Base-by-base conservation (phyloP, 2,888 invertebrate species). In the Beris chalybata region DNA sequence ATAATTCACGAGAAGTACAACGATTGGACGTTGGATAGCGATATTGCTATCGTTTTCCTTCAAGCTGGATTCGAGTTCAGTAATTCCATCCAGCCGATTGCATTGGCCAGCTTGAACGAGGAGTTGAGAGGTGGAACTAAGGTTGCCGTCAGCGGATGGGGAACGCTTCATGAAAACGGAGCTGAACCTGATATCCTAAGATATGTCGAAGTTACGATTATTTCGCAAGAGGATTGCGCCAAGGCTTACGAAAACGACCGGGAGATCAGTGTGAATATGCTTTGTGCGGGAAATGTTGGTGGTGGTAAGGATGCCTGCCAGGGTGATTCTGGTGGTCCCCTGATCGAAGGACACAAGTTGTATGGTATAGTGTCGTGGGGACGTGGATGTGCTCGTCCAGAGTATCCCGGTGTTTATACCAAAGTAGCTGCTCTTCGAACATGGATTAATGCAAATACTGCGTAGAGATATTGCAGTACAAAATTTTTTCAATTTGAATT, bases 11-110 rank as follows among this genome's bases (percentile, higher is more conserved):
- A 81, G 5, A 74, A 76, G 1, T 87, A 84, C 73, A 79, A 79
- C 22, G 75, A 76, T 52, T 71, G 73, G 0, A 78, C 77, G 30
- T 81, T 83, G 80, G 84, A 85, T 70, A 82, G 82, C 71, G 87
- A 87, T 65, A 78, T 87, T 15, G 86, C 85, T 0, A 70, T 86
- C 0, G 71, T 87, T 5, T 81, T 81, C 78, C 77, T 87, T 4
- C 67, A 78, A 0, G 78, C 75, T 4, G 76, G 83, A 0, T 74
- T 87, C 54, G 70, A 73, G 13, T 82, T 80, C 56, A 78, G 72
- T 56, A 73, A 77, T 0, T 75, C 72, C 1, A 79, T 83, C 0
- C 76, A 76, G 12, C 74, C 79, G 1, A 79, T 85, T n/a, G 68
- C 74, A 5, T 73, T 86, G 76, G 75, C 79, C 22, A 71, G 73